phyloP scores from a whole-genome alignment of 2,888 invertebrate species.

The Adela reaumurella region DNA sequence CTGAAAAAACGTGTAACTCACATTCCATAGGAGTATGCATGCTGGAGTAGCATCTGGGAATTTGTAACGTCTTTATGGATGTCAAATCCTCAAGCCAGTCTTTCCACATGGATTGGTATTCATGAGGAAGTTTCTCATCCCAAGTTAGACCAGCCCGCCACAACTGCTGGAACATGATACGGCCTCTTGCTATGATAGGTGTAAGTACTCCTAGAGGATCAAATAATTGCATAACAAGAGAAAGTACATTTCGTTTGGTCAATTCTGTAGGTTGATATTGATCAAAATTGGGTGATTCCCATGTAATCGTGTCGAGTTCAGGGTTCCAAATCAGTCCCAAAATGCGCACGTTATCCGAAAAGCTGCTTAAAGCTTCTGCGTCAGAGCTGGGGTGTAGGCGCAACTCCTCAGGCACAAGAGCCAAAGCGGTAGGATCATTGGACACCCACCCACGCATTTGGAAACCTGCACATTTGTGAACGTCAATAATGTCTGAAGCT shows the following conservation, averaged over 20 bases:
- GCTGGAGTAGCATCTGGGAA: neutral
- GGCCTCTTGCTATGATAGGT: conserved; percentile 1
- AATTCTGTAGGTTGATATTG: neutral
- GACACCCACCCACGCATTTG: neutral
- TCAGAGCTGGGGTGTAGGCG: neutral
- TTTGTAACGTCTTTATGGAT: neutral
- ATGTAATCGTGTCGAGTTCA: neutral
- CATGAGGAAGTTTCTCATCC: conserved; percentile 4
- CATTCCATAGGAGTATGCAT: neutral
- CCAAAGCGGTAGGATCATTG: neutral
- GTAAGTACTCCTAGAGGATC: conserved; percentile 3
- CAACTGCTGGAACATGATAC: conserved; percentile 2
- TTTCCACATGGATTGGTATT: conserved; percentile 8
- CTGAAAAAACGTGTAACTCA: neutral
- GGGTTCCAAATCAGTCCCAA: neutral
- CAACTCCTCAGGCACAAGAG: neutral
- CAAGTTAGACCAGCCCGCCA: conserved; percentile 4
- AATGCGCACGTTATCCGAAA: neutral
- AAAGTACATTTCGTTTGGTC: neutral
- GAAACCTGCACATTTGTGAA: neutral
- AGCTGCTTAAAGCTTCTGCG: neutral
- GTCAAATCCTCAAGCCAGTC: conserved; percentile 11
- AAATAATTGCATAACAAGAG: conserved; percentile 1
- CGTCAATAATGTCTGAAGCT: neutral
- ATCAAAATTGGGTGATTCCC: neutral